A percentile compares a stretch with the other conserved stretches of the same genome.
These are phyloP conservation scores for Lysiphlebus fabarum DNA, from an alignment of 1,140 invertebrate species.

Conservation along the genomic window DNA sequence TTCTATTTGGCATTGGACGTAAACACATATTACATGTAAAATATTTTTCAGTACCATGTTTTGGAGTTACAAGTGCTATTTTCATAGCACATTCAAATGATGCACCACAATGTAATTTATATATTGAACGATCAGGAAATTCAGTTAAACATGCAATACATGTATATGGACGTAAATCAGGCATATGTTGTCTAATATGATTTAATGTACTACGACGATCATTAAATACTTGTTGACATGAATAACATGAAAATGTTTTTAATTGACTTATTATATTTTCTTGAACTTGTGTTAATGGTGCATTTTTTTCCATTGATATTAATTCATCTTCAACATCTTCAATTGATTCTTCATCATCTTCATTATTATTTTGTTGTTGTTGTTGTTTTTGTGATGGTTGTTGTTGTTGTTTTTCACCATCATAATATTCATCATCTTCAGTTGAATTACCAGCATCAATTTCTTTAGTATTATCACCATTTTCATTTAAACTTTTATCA, in stretches of 20 bases:
- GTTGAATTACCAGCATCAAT: too few relatives aligned
- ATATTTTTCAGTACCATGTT: constrained; percentile 46
- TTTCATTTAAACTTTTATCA: too few relatives aligned
- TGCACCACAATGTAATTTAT: constrained; percentile 46
- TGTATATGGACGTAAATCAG: constrained; percentile 45
- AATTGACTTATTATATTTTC: constrained; percentile 50
- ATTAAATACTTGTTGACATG: constrained; percentile 40
- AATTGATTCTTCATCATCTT: constrained; percentile 27
- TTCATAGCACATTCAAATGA: constrained; percentile 54
- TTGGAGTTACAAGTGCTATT: constrained; percentile 47
- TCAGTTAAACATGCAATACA: constrained; percentile 51
- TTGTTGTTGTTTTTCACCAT: background rate
- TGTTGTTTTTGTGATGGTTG: background rate
- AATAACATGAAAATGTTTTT: constrained; percentile 51
- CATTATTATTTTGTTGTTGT: constrained; percentile 14
- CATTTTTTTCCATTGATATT: constrained; percentile 38
- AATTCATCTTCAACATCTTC: constrained; percentile 42
- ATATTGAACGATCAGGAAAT: constrained; percentile 45
- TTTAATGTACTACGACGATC: constrained; percentile 46
- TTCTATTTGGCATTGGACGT: constrained; percentile 39
- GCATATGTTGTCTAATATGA: constrained; percentile 51
- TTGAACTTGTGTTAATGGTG: constrained; percentile 45
- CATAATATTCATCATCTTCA: too few relatives aligned
- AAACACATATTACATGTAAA: constrained; percentile 55
- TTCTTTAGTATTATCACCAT: too few relatives aligned